Base-by-base conservation (phyloP, 2,888 invertebrate genomes). In the Gymnoscelis rufifasciata region DNA sequence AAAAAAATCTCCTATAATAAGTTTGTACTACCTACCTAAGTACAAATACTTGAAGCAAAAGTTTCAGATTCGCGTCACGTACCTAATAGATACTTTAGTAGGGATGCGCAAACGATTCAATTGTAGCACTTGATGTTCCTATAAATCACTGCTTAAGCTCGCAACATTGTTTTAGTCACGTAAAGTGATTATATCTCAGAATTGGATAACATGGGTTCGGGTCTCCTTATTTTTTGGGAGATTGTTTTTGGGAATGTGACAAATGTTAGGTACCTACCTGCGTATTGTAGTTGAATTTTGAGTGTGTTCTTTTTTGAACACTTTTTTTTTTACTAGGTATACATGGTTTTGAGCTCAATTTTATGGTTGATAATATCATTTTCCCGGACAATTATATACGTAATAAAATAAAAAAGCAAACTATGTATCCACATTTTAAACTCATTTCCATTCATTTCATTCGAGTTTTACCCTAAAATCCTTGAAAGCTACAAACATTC, bases 41-140 rank as follows among this genome's bases (percentile, higher is more conserved):
- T 42, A 49, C 40, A 41, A 49, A 41, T 44, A 44, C 48, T 30
- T 36, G 8, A 15, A 33, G 24, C 28, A 12, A 10, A n/a, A 8
- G n/a, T 30, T 54, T 36, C 7, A 64, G 66, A 74, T 58, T 36
- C 72, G 41, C 47, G 54, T 58, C 78, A 78, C 78, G 78, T 78
- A 67, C 47, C 63, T 73, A 77, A 78, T 79, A 78, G 78, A 74
- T 76, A 76, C 77, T 78, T 75, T 69, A 62, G 63, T 56, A 61
- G 74, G 68, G 74, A 74, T 68, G 71, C 62, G 61, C 56, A 63
- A 72, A 65, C 74, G 75, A 74, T 79, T 78, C 78, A 75, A 77
- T 78, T 78, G 76, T 68, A 60, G 53, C 56, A 65, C 61, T 65
- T 72, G 75, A 78, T 76, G 74, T 64, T 62, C 55, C 56, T 70